Conservation (phyloP, 2,797 vertebrate genomes). For the Decapterus maruadsi region DNA sequence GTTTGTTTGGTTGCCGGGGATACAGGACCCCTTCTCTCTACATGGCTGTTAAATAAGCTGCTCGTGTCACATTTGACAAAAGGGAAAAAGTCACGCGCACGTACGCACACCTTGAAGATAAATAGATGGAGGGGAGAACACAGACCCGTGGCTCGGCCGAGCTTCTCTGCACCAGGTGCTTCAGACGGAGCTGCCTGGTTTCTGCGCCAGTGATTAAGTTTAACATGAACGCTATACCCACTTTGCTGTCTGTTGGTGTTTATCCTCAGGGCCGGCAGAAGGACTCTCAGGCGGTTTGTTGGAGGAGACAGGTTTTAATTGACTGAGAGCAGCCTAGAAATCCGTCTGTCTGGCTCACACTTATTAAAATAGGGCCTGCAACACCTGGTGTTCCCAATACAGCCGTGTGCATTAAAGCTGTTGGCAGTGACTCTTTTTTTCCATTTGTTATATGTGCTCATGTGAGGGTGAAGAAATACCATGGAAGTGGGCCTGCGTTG, state of each 20-base stretch:
- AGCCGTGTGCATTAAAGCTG: conserved; percentile 49
- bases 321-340: conserved; percentile 50
- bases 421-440: conserved; percentile 59
- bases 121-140: conserved; percentile 33
- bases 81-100: conserved; percentile 36
- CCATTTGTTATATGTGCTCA: conserved; percentile 48
- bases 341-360: conserved; percentile 54
- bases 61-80: conserved; percentile 68
- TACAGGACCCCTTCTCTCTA: conserved; percentile 62
- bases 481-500: background rate
- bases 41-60: conserved; percentile 63
- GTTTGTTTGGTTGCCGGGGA: conserved; percentile 85
- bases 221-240: conserved; percentile 15
- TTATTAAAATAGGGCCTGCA: conserved; percentile 64
- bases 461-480: conserved; percentile 39
- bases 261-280: conserved; percentile 37
- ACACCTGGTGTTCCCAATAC: conserved; percentile 61
- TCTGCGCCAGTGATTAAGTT: conserved; percentile 51
- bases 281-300: conserved; percentile 55
- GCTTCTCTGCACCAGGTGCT: conserved; percentile 25
- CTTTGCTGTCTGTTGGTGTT: conserved; percentile 44
- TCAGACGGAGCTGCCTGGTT: conserved; percentile 29
- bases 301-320: conserved; percentile 59
- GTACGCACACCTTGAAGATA: conserved; percentile 40
- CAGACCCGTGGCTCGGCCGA: conserved; percentile 25